Percentiles rank a stretch among this genome's conserved stretches.
Conservation (phyloP, 64 coral and sea anemone species). For the Pocillopora damicornis region DNA sequence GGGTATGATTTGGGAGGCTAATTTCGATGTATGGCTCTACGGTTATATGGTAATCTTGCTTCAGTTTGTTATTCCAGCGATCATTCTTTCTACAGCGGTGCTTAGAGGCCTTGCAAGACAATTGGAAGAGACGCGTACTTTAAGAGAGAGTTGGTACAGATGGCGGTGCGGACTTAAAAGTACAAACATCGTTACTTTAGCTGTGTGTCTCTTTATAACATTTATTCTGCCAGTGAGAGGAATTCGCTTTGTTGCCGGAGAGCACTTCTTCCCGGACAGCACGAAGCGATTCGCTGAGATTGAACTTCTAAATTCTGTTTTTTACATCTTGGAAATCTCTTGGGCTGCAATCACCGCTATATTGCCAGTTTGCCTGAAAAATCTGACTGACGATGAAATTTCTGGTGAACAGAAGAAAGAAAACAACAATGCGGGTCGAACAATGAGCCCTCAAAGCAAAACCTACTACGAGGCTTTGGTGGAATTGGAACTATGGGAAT, state of each 20-base stretch:
- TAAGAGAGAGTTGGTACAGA: neutral
- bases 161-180: neutral
- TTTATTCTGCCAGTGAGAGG: slow-evolving; percentile 21
- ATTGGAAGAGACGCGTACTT: neutral
- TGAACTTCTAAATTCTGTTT: slow-evolving; percentile 21
- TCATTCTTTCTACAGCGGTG: neutral
- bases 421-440: neutral
- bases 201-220: neutral
- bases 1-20: slow-evolving; percentile 22
- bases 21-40: slow-evolving; percentile 40
- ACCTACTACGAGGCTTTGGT: neutral
- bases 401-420: neutral
- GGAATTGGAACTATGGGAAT: slow-evolving; percentile 20
- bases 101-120: slow-evolving; percentile 10
- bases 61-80: slow-evolving; percentile 17
- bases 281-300: neutral
- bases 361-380: neutral
- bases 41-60: slow-evolving; percentile 27
- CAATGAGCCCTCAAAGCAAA: neutral
- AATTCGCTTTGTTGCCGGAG: slow-evolving; percentile 13
- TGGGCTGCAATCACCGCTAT: slow-evolving; percentile 3
- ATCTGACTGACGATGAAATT: slow-evolving; percentile 13
- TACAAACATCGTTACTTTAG: slow-evolving; percentile 10
- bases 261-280: neutral
- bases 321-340: slow-evolving; percentile 6